Evolutionary conservation across 2,888 invertebrate genomes (phyloP).

Genomic region (Synanthedon andrenaeformis): DNA sequence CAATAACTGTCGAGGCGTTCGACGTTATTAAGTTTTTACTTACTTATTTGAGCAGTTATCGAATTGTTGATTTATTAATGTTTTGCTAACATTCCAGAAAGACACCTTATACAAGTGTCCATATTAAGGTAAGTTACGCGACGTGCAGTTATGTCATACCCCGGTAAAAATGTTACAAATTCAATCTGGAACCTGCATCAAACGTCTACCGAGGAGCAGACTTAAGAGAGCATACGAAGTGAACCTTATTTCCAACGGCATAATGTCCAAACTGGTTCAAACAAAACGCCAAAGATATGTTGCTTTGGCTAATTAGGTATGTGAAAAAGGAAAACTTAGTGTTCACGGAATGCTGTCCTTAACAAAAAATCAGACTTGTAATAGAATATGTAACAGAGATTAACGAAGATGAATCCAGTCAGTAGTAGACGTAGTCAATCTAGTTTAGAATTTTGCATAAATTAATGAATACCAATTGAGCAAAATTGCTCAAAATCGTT

Average conservation of each 20-base stretch:
- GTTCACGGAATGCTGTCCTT: not conserved
- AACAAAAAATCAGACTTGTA: not conserved
- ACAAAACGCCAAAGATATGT: not conserved
- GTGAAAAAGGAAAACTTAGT: conserved; percentile 6
- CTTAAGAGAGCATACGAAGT: not conserved
- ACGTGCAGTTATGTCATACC: conserved; percentile 27
- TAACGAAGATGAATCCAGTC: too few species aligned
- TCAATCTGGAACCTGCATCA: conserved; percentile 8
- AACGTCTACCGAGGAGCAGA: conserved; percentile 2
- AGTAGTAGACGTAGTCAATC: too few species aligned
- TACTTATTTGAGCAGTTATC: too few species aligned
- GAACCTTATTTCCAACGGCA: not conserved
- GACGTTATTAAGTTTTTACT: too few species aligned
- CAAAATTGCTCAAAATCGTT: too few species aligned
- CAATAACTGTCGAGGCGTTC: too few species aligned
- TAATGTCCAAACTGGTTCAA: not conserved
- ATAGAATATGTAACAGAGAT: not conserved
- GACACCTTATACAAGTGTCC: not conserved
- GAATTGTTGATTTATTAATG: too few species aligned
- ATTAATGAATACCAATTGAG: too few species aligned
- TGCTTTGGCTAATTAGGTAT: not conserved
- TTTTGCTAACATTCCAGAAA: not conserved
- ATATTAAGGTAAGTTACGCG: not conserved
- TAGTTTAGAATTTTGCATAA: too few species aligned
- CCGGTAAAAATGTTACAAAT: conserved; percentile 36